Base-by-base conservation (phyloP, 1,140 invertebrate species). In the Brachionus paranguensis region DNA sequence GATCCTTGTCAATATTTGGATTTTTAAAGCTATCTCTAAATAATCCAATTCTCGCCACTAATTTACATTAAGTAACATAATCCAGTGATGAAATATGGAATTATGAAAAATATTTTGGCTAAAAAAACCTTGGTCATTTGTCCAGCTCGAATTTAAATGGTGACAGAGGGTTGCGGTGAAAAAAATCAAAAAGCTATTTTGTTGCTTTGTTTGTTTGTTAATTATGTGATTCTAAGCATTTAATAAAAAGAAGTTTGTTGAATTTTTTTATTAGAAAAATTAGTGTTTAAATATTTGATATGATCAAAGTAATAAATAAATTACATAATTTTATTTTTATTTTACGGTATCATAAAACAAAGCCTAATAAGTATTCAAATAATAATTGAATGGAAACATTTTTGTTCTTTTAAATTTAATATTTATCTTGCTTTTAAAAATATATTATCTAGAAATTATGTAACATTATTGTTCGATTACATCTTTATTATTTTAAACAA, bases 371-470 rank as follows among this genome's bases (percentile, higher is more conserved):
- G 53, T 60, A 60, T 55, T 55, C 53, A 60, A 60, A 60, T 53
- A 50, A n/a, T n/a, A 55, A 60, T 60, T 60, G 8, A 60, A 60
- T 60, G 53, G 53, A 60, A 60, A 60, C 53, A 60, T 60, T 60
- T 53, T 60, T 10, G 53, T 60, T 60, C 53, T 60, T 8, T 20
- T 60, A 60, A 60, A 60, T 60, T 60, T 60, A 60, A 60, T 60
- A 60, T 60, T 60, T 60, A 60, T 60, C 53, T 60, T 60, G 53
- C 53, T 60, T 60, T 60, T 60, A 60, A 60, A 55, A 60, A 60
- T 60, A 60, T 20, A 60, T 60, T 60, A 60, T 60, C 53, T 60
- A 60, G 53, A 60, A 60, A 60, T 60, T 60, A 60, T 60, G 53
- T 60, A 60, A 60, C 53, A 60, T 60, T 60, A 60, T 60, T 60